Base-by-base conservation (phyloP, 2,797 vertebrate species). In the Hybognathus amarus region DNA sequence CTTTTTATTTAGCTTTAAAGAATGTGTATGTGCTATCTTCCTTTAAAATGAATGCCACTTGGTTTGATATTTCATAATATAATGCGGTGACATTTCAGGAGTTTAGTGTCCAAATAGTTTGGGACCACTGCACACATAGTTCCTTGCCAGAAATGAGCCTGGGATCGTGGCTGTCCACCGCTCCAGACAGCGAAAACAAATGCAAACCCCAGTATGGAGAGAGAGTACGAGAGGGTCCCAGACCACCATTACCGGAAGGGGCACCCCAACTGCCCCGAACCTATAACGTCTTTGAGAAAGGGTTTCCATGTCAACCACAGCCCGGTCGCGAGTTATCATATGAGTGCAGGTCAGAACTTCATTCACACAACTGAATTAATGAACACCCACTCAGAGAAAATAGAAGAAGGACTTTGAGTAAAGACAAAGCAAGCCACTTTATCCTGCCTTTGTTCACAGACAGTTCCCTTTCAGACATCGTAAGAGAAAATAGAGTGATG, bases 281-380 rank as follows among this genome's bases (percentile, higher is more conserved):
- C 24, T 22, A 64, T 38, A 38, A 74, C 47, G 75, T 70, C 82
- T 87, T 81, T 76, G n/a, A 83, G 70, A 86, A 83, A 73, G 24
- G 2, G 73, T 78, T 73, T 71, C 83, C 70, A 83, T 83, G 73
- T 64, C 67, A 77, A 89, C 63, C 3, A 56, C 45, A 52, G 42
- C 18, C 30, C 18, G 20, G 68, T 78, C 45, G 50, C 77, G 83
- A 74, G 68, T 24, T 83, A 83, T 79, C 86, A 81, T 77, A 83
- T 63, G 75, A 74, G 56, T 20, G 59, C 8, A 15, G 73, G 24
- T 52, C 67, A 61, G 77, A n/a, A 27, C 78, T 87, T 88, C 77
- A 87, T 81, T 89, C 80, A 83, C 67, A 85, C 61, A 22, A 66
- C 68, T 80, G 88, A 86, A 89, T 89, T 89, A 89, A 89, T 89